Percentiles rank a stretch among this genome's conserved stretches.
These are phyloP conservation scores for Scopus umbretta DNA, from an alignment of 2,113 vertebrate genomes.

Conservation along the genomic window DNA sequence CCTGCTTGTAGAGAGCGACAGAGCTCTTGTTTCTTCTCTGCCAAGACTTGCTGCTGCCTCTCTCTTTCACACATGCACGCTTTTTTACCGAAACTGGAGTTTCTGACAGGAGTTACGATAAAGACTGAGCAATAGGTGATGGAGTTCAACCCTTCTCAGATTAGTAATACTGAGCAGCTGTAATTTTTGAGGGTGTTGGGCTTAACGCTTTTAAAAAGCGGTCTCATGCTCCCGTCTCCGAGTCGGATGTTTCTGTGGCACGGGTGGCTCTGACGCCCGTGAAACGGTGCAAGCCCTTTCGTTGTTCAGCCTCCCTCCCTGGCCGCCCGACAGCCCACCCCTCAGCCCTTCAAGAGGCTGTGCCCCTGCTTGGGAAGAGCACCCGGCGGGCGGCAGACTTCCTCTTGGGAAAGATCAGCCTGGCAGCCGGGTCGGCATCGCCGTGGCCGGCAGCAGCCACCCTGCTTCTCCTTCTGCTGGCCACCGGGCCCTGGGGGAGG, in stretches of 20 bases:
- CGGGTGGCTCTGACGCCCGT: background rate
- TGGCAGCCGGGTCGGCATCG: rapidly evolving
- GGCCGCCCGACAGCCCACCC: rapidly evolving
- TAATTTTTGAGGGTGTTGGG: background rate
- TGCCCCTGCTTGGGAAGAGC: background rate
- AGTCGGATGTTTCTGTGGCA: background rate
- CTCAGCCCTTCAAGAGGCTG: background rate
- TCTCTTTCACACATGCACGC: background rate
- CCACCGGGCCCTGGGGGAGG: background rate
- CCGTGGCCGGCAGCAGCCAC: background rate
- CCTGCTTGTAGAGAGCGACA: background rate
- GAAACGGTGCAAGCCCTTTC: rapidly evolving
- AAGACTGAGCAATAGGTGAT: background rate
- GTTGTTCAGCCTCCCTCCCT: background rate
- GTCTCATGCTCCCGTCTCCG: background rate
- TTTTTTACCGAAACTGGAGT: background rate
- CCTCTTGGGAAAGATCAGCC: background rate
- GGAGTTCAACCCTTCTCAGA: background rate
- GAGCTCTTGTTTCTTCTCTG: background rate
- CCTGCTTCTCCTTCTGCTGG: background rate
- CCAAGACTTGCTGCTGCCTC: background rate
- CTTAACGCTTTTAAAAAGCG: background rate
- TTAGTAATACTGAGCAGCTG: background rate
- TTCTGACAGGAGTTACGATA: background rate
- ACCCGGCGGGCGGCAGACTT: rapidly evolving